These are phyloP conservation scores for Papio anubis DNA, from an alignment of 2,113 vertebrate genomes.

Conservation along the genomic window DNA sequence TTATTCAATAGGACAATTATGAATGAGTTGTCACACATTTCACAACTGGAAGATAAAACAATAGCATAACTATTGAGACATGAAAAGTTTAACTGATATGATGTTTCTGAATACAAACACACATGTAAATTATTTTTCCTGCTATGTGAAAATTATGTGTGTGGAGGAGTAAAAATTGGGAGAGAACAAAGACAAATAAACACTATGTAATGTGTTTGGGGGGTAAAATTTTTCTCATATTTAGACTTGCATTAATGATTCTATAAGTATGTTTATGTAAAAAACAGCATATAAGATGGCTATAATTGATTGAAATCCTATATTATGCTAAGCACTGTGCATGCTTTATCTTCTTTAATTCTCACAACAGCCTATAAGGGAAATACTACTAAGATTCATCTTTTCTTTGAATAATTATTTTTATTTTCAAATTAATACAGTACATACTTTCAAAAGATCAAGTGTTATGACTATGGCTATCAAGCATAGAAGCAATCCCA, in stretches of 20 bases:
- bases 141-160: constrained; percentile 13
- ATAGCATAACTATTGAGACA: neutral
- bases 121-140: neutral
- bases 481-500: neutral
- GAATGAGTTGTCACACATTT: neutral
- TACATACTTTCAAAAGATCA: constrained; percentile 23
- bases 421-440: constrained; percentile 15
- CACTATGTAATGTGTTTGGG: constrained; percentile 21
- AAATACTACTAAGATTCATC: neutral
- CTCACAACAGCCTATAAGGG: neutral
- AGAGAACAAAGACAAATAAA: constrained; percentile 62
- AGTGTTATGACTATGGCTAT: neutral
- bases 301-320: constrained; percentile 51
- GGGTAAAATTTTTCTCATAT: constrained; percentile 40
- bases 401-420: constrained; percentile 58
- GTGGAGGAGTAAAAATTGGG: neutral
- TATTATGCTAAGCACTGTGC: neutral
- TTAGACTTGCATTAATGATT: constrained; percentile 64
- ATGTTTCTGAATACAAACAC: neutral
- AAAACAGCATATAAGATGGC: constrained; percentile 46
- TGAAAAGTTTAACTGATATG: neutral
- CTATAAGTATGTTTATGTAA: constrained; percentile 54
- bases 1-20: neutral
- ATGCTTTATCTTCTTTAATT: constrained; percentile 39
- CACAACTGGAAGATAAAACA: neutral